Conservation (phyloP, 2,797 vertebrate species). For the Poecile montanus region DNA sequence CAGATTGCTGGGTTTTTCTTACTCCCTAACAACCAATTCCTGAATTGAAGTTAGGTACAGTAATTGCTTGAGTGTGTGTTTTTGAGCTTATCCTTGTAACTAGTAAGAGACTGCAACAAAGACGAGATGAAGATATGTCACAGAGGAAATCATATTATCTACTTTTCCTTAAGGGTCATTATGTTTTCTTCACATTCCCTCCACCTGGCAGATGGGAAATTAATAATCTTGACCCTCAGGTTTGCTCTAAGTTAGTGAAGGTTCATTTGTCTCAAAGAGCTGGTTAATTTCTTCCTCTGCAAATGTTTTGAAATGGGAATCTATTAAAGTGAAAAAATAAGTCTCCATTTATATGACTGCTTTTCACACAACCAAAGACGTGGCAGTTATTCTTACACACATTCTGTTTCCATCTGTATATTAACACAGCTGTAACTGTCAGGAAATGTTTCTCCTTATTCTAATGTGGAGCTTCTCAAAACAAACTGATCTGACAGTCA, state of each 20-base stretch:
- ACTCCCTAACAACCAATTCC: background rate
- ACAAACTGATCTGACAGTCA: background rate
- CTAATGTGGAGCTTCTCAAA: background rate
- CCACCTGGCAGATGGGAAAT: slow-evolving; percentile 11
- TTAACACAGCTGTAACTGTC: background rate
- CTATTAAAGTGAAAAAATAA: slow-evolving; percentile 10
- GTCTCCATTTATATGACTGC: background rate
- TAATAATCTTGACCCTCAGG: slow-evolving; percentile 36
- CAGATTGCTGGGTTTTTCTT: background rate
- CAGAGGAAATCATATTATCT: background rate
- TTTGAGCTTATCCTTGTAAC: background rate
- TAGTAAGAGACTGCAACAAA: background rate
- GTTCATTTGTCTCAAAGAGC: slow-evolving; percentile 34
- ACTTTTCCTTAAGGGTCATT: slow-evolving; percentile 25
- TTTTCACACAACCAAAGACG: background rate
- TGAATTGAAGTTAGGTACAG: background rate
- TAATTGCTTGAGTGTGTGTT: background rate
- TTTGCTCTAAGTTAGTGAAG: slow-evolving; percentile 3
- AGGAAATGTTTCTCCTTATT: background rate
- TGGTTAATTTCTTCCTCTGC: slow-evolving; percentile 42
- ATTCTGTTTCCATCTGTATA: background rate
- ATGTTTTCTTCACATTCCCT: slow-evolving; percentile 14
- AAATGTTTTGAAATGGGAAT: slow-evolving; percentile 58
- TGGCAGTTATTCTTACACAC: background rate
- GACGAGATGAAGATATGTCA: background rate